These are phyloP conservation scores for Sclerurus mexicanus DNA, from an alignment of 2,113 vertebrate genomes.

Conservation along the genomic window DNA sequence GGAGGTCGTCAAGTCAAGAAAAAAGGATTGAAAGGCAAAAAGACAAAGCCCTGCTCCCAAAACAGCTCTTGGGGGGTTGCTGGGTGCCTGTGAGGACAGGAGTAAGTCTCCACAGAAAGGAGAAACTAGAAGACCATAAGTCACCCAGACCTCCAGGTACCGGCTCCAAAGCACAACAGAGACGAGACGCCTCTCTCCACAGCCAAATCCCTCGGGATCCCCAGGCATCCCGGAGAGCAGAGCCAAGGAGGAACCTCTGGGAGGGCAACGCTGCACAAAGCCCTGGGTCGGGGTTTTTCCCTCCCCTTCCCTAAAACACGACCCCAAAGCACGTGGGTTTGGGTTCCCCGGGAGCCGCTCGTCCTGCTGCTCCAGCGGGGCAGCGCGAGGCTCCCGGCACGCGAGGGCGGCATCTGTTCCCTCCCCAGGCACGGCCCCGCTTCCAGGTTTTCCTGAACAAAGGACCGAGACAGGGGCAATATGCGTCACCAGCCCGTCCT, in stretches of 20 bases:
- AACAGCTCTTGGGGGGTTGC: background rate
- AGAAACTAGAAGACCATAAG: background rate
- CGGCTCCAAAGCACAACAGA: background rate
- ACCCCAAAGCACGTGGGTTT: background rate
- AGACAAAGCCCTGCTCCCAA: background rate
- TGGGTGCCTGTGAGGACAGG: background rate
- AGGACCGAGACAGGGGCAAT: background rate
- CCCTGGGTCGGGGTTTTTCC: background rate
- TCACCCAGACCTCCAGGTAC: background rate
- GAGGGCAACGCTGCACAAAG: background rate
- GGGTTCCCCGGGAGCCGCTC: background rate
- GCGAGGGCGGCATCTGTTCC: background rate
- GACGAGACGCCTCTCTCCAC: background rate
- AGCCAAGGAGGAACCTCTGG: background rate
- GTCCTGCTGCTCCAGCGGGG: background rate
- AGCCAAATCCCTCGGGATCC: background rate
- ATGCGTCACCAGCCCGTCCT: slow-evolving; percentile 33
- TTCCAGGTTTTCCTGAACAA: slow-evolving; percentile 40
- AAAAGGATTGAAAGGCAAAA: background rate
- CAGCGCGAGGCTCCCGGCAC: too few relatives aligned
- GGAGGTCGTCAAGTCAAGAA: background rate
- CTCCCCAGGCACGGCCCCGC: background rate
- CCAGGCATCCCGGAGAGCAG: background rate
- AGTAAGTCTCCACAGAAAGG: background rate
- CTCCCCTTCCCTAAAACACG: background rate